Evolutionary conservation across 2,113 vertebrate species (phyloP).

Genomic region (Pedionomus torquatus): DNA sequence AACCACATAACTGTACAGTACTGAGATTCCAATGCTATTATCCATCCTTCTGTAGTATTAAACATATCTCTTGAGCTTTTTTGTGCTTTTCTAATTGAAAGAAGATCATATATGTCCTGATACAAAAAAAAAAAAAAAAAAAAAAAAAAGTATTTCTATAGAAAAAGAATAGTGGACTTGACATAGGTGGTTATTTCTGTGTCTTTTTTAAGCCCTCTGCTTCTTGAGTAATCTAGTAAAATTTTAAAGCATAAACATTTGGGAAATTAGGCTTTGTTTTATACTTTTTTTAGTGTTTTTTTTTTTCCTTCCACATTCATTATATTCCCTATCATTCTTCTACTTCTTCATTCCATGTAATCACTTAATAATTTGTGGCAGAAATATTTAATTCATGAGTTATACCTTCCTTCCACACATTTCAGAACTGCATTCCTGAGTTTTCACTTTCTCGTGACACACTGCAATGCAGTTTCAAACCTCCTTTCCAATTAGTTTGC

Average conservation of each 20-base stretch:
- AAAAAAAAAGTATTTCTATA: background rate
- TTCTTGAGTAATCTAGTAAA: background rate
- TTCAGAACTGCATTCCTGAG: background rate
- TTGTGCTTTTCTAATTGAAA: background rate
- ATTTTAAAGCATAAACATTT: background rate
- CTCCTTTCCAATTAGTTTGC: background rate
- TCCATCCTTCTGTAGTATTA: background rate
- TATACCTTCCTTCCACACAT: background rate
- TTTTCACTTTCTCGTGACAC: background rate
- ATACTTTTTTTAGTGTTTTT: background rate
- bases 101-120: background rate
- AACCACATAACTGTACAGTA: background rate
- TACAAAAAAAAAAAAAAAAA: too few species aligned
- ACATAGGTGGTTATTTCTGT: background rate
- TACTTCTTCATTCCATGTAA: background rate
- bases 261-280: background rate
- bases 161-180: background rate
- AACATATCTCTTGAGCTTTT: background rate
- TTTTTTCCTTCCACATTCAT: background rate
- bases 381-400: background rate
- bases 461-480: background rate
- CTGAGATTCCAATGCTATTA: background rate
- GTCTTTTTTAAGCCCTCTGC: background rate
- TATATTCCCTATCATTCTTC: background rate
- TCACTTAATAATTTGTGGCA: background rate